Percentiles rank a stretch among this genome's conserved stretches.
Evolutionary conservation across 2,797 vertebrate species (phyloP).

Genomic region (Molossus molossus): DNA sequence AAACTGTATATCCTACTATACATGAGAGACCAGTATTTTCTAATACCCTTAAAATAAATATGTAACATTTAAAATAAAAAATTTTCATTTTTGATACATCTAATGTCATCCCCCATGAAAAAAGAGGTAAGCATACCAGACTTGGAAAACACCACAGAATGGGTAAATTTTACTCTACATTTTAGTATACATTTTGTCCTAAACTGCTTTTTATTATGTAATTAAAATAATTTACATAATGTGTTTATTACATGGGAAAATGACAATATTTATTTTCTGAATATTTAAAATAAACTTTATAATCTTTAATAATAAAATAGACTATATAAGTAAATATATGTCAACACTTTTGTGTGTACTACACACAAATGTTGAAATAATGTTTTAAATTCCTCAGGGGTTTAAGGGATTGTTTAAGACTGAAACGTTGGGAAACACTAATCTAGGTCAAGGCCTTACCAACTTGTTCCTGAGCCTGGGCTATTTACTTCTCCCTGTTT

Average conservation of each 20-base stretch:
- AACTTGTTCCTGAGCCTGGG: background rate
- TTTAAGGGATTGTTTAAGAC: conserved; percentile 61
- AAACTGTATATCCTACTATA: conserved; percentile 1
- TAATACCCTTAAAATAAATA: conserved; percentile 50
- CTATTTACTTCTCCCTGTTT: conserved; percentile 50
- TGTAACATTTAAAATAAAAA: conserved; percentile 15
- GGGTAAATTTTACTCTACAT: background rate
- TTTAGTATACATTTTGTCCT: conserved; percentile 16
- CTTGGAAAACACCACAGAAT: background rate
- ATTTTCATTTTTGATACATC: background rate
- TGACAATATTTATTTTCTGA: background rate
- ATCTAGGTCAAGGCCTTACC: conserved; percentile 12
- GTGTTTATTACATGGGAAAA: conserved; percentile 44
- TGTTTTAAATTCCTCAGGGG: conserved; percentile 56
- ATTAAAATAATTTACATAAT: conserved; percentile 45
- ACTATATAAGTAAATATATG: conserved; percentile 1
- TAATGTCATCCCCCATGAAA: background rate
- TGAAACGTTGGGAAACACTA: conserved; percentile 68
- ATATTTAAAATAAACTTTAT: conserved; percentile 54
- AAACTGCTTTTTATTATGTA: conserved; percentile 36
- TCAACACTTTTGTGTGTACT: conserved; percentile 42
- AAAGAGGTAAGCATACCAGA: background rate
- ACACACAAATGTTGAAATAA: conserved; percentile 51
- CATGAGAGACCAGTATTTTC: background rate
- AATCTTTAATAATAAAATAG: conserved; percentile 22